These are phyloP conservation scores for Tetramorium parvispinum DNA, from an alignment of 1,140 invertebrate genomes.

Conservation along the genomic window DNA sequence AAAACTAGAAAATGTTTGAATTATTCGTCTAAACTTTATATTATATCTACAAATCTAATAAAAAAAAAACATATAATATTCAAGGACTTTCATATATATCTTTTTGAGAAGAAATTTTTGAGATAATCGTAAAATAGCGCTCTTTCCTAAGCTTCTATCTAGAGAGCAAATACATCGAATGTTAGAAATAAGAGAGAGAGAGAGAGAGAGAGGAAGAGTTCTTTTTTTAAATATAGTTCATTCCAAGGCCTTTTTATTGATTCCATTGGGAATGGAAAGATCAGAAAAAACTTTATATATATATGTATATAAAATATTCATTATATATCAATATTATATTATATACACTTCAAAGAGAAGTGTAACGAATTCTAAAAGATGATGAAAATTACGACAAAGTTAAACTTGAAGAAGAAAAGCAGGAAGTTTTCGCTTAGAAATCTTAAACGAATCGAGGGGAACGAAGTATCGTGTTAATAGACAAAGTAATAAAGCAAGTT, in stretches of 20 bases:
- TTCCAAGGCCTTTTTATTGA: too few species aligned
- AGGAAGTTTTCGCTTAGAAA: not conserved
- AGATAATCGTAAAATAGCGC: constrained; percentile 10
- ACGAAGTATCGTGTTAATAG: constrained; percentile 22
- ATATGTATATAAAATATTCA: too few species aligned
- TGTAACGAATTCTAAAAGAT: not conserved
- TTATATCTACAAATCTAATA: not conserved
- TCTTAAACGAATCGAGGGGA: not conserved
- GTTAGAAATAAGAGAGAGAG: not conserved
- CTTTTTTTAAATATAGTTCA: not conserved
- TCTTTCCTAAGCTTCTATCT: not conserved
- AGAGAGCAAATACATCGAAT: not conserved
- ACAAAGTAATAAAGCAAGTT: constrained; percentile 24
- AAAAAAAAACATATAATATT: too few species aligned
- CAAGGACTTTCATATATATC: not conserved
- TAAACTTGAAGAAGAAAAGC: not conserved
- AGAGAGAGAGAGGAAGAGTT: not conserved
- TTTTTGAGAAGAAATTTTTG: not conserved
- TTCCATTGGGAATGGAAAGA: too few species aligned
- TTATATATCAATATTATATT: not conserved
- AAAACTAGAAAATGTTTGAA: not conserved
- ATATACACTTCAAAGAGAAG: not conserved
- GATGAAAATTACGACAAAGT: constrained; percentile 6
- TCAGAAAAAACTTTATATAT: too few species aligned
- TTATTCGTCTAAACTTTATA: not conserved